Conservation (phyloP, 2,113 vertebrate species). For the Emydocephalus ijimae region DNA sequence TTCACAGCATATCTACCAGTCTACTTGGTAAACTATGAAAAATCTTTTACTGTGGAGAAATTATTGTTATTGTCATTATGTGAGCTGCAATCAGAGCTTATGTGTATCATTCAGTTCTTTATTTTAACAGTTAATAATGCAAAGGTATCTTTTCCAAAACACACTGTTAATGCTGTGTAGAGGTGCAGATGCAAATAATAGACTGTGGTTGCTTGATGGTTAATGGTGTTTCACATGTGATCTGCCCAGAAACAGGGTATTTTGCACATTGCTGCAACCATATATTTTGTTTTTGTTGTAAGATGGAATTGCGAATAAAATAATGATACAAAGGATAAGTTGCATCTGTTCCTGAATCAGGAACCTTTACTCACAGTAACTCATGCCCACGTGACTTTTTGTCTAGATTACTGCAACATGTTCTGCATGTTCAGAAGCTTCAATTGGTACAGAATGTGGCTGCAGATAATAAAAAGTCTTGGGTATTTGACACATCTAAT, state of each 20-base stretch:
- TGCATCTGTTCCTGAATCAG: neutral
- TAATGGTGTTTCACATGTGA: neutral
- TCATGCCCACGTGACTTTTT: neutral
- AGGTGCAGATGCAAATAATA: neutral
- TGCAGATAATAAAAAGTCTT: neutral
- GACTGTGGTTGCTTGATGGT: neutral
- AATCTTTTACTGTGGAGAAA: neutral
- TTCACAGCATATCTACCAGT: neutral
- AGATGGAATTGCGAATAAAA: neutral
- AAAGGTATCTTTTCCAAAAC: neutral
- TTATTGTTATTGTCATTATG: neutral
- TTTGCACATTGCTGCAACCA: neutral
- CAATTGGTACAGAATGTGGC: neutral
- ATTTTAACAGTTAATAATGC: neutral
- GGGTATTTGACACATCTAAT: neutral
- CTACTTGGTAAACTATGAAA: neutral
- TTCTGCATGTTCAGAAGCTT: neutral
- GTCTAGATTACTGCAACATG: neutral
- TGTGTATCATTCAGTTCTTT: neutral
- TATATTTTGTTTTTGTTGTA: neutral
- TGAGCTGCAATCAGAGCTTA: neutral
- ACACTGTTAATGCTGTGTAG: neutral
- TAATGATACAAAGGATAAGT: neutral
- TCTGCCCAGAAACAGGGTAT: neutral
- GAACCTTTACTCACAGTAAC: neutral